Evolutionary conservation across 2,888 invertebrate genomes (phyloP).

Genomic region (Emesis russula): DNA sequence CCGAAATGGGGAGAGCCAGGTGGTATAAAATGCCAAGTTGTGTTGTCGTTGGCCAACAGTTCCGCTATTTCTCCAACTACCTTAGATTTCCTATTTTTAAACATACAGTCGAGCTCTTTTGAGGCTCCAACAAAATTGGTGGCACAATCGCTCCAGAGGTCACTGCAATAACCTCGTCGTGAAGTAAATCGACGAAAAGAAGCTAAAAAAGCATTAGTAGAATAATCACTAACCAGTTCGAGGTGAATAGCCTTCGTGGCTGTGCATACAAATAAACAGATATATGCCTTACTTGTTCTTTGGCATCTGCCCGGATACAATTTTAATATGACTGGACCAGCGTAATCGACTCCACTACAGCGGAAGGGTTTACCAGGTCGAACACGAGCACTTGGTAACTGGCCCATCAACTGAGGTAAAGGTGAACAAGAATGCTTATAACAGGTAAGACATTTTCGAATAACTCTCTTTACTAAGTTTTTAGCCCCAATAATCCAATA

Average conservation of each 20-base stretch:
- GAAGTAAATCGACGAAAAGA: background rate
- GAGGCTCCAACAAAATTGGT: conserved; percentile 17
- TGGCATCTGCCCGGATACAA: background rate
- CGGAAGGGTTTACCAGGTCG: background rate
- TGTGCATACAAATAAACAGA: background rate
- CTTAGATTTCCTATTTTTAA: background rate
- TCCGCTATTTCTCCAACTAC: no score
- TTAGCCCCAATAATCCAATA: no score
- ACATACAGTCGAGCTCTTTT: conserved; percentile 8
- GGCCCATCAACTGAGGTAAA: background rate
- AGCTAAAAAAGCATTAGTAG: background rate
- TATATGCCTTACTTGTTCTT: background rate
- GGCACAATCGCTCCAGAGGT: conserved; percentile 30
- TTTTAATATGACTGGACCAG: background rate
- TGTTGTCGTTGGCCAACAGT: no score
- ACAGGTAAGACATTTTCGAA: background rate
- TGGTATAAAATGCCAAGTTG: no score
- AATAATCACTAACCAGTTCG: background rate
- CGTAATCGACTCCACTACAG: background rate
- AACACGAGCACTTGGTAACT: background rate
- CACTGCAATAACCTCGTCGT: conserved; percentile 18
- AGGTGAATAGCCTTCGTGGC: background rate
- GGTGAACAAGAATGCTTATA: background rate
- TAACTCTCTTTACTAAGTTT: background rate
- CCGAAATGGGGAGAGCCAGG: no score